Evolutionary conservation across 2,797 vertebrate species (phyloP).

Genomic region (Falco biarmicus): DNA sequence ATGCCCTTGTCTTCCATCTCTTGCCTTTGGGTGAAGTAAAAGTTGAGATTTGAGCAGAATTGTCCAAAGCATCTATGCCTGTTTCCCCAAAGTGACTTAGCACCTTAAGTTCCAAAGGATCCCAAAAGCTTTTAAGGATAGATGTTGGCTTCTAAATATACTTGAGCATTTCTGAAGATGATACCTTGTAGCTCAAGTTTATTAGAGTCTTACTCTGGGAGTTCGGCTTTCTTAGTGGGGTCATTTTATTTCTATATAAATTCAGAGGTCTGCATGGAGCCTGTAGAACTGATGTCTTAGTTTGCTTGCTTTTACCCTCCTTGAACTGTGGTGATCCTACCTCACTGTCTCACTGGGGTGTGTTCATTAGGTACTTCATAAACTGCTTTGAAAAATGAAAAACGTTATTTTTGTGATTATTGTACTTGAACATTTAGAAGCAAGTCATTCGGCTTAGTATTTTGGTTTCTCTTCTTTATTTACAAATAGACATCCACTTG

Average conservation of each 20-base stretch:
- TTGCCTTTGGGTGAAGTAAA: neutral
- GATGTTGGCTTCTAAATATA: neutral
- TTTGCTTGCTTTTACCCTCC: neutral
- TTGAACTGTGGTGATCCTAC: neutral
- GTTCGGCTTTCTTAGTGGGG: neutral
- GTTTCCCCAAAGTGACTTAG: neutral
- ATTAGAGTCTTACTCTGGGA: neutral
- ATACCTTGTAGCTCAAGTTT: accelerated
- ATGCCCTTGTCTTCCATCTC: neutral
- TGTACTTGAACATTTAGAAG: neutral
- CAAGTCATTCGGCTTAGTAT: neutral
- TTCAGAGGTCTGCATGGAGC: neutral
- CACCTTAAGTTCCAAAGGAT: neutral
- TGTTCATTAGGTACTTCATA: neutral
- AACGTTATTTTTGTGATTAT: neutral
- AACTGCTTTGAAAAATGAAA: neutral
- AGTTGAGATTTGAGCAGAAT: neutral
- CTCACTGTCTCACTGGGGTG: neutral
- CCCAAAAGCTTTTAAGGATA: neutral
- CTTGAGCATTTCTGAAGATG: neutral
- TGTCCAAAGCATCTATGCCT: neutral
- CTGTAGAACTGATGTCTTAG: neutral
- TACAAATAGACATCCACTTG: neutral
- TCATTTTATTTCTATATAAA: neutral
- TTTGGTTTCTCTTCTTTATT: neutral